phyloP scores from a whole-genome alignment of 2,888 invertebrate species.

The Aleiodes testaceus region DNA sequence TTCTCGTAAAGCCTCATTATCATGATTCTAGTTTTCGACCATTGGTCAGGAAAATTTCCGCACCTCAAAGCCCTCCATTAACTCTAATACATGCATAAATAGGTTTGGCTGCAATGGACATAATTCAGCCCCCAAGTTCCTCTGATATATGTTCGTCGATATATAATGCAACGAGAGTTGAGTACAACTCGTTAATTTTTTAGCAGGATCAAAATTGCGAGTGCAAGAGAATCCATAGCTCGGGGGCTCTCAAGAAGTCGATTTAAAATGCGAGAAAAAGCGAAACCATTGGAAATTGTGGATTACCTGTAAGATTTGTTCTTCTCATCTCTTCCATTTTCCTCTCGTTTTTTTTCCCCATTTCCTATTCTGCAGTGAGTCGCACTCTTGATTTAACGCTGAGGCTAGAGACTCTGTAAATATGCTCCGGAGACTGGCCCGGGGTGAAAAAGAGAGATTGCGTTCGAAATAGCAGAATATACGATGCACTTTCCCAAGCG shows the following conservation, averaged over 20 bases:
- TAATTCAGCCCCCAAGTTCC: not conserved
- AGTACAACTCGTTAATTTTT: constrained; percentile 6
- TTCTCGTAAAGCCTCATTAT: constrained; percentile 31
- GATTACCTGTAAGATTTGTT: constrained; percentile 14
- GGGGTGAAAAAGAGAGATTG: not conserved
- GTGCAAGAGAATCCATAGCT: constrained; percentile 7
- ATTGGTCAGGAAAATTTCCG: constrained; percentile 1
- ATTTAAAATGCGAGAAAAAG: not conserved
- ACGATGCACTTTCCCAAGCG: constrained; percentile 14
- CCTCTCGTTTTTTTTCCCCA: not conserved
- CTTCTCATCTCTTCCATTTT: constrained; percentile 1
- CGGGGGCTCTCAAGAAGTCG: not conserved
- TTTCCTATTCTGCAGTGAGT: not conserved
- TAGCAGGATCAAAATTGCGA: not conserved
- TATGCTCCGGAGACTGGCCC: constrained; percentile 11
- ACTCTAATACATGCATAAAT: not conserved
- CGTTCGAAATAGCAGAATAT: constrained; percentile 18
- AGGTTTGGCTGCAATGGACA: not conserved
- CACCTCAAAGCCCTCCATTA: not conserved
- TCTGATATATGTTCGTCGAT: not conserved
- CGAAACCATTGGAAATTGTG: not conserved
- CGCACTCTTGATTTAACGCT: not conserved
- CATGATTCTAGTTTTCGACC: constrained; percentile 29
- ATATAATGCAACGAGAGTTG: not conserved
- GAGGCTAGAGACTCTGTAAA: constrained; percentile 13